Percentiles rank a stretch among this genome's conserved stretches.
Evolutionary conservation across 2,797 vertebrate genomes (phyloP).

Genomic region (Lindbergichthys nudifrons): DNA sequence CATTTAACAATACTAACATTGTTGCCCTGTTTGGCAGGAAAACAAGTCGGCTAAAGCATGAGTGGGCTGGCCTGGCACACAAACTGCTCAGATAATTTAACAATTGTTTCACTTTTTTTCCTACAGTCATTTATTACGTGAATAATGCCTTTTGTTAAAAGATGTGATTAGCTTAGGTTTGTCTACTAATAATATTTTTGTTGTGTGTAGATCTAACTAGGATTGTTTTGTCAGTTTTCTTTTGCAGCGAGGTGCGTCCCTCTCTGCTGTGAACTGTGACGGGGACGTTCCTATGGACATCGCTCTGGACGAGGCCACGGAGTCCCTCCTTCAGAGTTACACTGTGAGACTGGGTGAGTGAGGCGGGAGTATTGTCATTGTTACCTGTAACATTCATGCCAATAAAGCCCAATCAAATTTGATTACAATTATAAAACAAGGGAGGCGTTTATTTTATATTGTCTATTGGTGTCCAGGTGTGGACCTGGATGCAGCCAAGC

Average conservation of each 20-base stretch:
- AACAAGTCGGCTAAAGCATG: slow-evolving; percentile 47
- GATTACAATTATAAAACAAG: not conserved
- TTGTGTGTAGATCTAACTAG: not conserved
- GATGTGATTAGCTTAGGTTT: not conserved
- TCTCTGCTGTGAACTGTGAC: slow-evolving; percentile 92
- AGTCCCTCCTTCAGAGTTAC: slow-evolving; percentile 87
- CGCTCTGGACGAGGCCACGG: slow-evolving; percentile 90
- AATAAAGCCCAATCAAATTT: too few relatives aligned
- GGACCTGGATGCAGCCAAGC: slow-evolving; percentile 89
- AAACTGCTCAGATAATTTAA: slow-evolving; percentile 33
- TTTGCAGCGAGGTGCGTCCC: slow-evolving; percentile 85
- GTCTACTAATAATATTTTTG: not conserved
- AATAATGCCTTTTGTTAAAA: not conserved
- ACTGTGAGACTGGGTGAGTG: slow-evolving; percentile 84
- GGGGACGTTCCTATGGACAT: slow-evolving; percentile 92
- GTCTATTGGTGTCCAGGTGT: slow-evolving; percentile 79
- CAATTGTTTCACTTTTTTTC: slow-evolving; percentile 17
- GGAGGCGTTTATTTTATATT: not conserved
- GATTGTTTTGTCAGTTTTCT: slow-evolving; percentile 85
- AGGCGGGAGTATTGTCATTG: too few relatives aligned
- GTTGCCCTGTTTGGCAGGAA: slow-evolving; percentile 66
- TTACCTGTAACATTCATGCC: too few relatives aligned
- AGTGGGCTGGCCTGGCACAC: slow-evolving; percentile 45
- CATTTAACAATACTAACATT: slow-evolving; percentile 74
- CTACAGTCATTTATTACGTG: not conserved